A percentile compares a stretch with the other conserved stretches of the same genome.
Evolutionary conservation across 2,888 invertebrate species (phyloP).

Genomic region (Limenitis camilla): DNA sequence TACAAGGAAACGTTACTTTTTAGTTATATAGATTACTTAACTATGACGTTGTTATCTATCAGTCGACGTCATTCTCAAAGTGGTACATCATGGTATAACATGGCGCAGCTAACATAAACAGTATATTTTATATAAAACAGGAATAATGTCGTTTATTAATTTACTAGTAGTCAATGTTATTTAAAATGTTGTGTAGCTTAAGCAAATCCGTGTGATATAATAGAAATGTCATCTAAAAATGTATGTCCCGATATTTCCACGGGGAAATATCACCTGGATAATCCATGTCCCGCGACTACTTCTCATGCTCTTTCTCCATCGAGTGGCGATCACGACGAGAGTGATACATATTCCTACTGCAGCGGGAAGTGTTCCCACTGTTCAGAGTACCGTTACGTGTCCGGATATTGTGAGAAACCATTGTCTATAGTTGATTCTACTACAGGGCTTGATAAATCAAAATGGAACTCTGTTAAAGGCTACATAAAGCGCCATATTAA

Average conservation of each 20-base stretch:
- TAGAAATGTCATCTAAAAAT: slow-evolving; percentile 20
- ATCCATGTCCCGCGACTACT: slow-evolving; percentile 41
- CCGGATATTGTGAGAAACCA: slow-evolving; percentile 36
- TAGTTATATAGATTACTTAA: too few relatives aligned
- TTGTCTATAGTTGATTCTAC: slow-evolving; percentile 46
- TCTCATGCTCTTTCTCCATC: slow-evolving; percentile 45
- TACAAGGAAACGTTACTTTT: neutral
- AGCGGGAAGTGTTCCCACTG: slow-evolving; percentile 39
- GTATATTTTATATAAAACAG: too few relatives aligned
- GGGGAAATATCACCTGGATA: slow-evolving; percentile 34
- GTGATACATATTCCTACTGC: slow-evolving; percentile 34
- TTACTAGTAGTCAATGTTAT: too few relatives aligned
- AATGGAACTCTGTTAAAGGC: slow-evolving; percentile 43
- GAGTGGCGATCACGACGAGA: slow-evolving; percentile 41
- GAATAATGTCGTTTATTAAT: too few relatives aligned
- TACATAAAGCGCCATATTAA: slow-evolving; percentile 35
- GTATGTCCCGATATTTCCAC: slow-evolving; percentile 18
- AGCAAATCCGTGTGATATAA: too few relatives aligned
- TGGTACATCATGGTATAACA: too few relatives aligned
- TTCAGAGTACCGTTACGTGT: slow-evolving; percentile 30
- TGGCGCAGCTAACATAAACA: too few relatives aligned
- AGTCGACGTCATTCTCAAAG: too few relatives aligned
- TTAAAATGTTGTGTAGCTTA: too few relatives aligned
- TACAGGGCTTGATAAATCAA: slow-evolving; percentile 38
- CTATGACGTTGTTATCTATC: too few relatives aligned